Base-by-base conservation (phyloP, 2,797 vertebrate genomes). In the Jordanella pulchra region DNA sequence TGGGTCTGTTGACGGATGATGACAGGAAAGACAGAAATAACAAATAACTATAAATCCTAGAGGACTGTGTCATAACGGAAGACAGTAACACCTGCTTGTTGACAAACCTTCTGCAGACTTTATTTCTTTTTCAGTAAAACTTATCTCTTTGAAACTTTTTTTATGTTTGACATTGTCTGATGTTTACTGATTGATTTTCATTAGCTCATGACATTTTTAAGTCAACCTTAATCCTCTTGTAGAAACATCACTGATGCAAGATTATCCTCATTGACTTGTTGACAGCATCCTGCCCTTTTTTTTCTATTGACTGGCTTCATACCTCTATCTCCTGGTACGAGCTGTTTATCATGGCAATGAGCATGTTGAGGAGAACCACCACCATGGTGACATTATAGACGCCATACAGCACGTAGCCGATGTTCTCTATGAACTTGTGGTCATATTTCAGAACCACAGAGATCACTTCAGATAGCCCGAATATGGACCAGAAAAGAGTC, bases 301-400 rank as follows among this genome's bases (percentile, higher is more conserved):
- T 77, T 2, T 69, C 4, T 21, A 67, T 47, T 35, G 67, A 76
- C 53, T 45, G 21, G 32, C 51, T 9, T 18, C 71, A 0, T 79
- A 99, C 97, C 97, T 99, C 97, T 25, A 99, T 99, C 92, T 99
- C 97, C 94, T 99, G 97, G 89, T 99, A 99, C 2, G 97, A 99
- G 93, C 93, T 99, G 95, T 99, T 99, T 93, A 99, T 99, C 97
- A 99, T 99, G 86, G 97, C 97, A 82, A 99, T 99, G 48, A 99
- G 92, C 97, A 99, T 99, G 86, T 99, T 99, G 85, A 99, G 97
- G 23, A 99, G 96, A 65, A 99, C 97, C 4, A 99, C 97, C 92
- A 99, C 97, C 97, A 99, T 99, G 14, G 97, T 99, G 89, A 99
- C 97, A 0, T 99, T 99, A 73, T 99, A 99, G 73, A 99, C 96